Conservation (phyloP, 64 coral and sea anemone species). For the Montipora foliosa region DNA sequence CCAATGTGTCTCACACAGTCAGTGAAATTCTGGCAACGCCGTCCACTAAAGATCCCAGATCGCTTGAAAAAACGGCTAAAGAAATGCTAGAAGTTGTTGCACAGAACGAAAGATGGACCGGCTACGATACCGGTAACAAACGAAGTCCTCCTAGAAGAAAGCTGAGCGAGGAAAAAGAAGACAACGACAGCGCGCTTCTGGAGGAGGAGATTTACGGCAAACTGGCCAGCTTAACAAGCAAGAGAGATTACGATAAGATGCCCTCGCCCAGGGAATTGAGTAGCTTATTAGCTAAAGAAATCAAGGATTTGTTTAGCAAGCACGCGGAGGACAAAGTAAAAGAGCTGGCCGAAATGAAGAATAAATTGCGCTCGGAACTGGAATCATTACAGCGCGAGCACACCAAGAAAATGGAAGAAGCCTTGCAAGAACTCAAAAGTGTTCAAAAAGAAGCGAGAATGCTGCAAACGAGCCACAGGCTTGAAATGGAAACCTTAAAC, state of each 20-base stretch:
- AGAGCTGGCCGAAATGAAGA: slow-evolving; percentile 52
- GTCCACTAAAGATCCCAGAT: slow-evolving; percentile 77
- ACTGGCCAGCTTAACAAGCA: slow-evolving; percentile 41
- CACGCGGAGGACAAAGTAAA: slow-evolving; percentile 55
- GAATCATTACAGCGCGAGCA: slow-evolving; percentile 75
- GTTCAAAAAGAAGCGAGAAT: slow-evolving; percentile 81
- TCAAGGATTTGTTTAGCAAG: slow-evolving; percentile 68
- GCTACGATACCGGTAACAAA: slow-evolving; percentile 42
- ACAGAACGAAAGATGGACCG: slow-evolving; percentile 75
- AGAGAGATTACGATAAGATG: slow-evolving; percentile 65
- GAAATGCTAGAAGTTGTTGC: slow-evolving; percentile 94
- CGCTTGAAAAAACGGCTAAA: slow-evolving; percentile 90
- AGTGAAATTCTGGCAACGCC: slow-evolving; percentile 78
- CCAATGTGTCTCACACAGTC: slow-evolving; percentile 1
- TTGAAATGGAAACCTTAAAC: slow-evolving; percentile 79
- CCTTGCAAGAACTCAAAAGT: slow-evolving; percentile 74
- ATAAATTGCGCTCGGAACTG: slow-evolving; percentile 56
- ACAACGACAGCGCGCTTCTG: slow-evolving; percentile 27
- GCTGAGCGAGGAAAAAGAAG: neutral
- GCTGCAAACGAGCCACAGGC: slow-evolving; percentile 52
- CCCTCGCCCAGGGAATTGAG: slow-evolving; percentile 78
- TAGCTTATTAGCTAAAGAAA: slow-evolving; percentile 68
- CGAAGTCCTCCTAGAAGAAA: neutral
- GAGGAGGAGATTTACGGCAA: slow-evolving; percentile 79
- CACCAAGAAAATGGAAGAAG: slow-evolving; percentile 79